Conservation (phyloP, 2,888 invertebrate species). For the Bellardia bayeri region DNA sequence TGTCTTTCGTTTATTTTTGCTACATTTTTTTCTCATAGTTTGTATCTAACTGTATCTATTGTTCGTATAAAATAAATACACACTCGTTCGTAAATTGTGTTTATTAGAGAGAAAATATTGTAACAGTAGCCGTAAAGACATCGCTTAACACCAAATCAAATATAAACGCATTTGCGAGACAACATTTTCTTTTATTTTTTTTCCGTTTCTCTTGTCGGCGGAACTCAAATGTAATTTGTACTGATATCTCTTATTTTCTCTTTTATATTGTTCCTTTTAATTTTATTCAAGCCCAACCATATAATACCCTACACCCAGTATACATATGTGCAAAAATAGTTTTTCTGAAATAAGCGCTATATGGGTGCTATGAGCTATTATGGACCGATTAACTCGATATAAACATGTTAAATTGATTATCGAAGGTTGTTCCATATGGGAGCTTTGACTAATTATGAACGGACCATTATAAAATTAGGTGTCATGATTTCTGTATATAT, state of each 20-base stretch:
- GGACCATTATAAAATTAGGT: too few species aligned
- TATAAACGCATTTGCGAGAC: constrained; percentile 44
- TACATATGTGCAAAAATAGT: too few species aligned
- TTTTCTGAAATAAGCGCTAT: too few species aligned
- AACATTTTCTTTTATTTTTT: constrained; percentile 19
- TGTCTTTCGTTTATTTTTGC: constrained; percentile 78
- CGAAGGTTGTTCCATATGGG: too few species aligned
- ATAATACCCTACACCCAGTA: too few species aligned
- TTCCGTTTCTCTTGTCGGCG: constrained; percentile 35
- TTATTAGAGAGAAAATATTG: constrained; percentile 51
- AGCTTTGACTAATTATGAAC: too few species aligned
- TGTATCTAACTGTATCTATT: constrained; percentile 1
- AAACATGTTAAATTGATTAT: too few species aligned
- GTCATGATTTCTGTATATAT: too few species aligned
- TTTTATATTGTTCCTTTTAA: constrained; percentile 33
- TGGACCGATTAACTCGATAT: too few species aligned
- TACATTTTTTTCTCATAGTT: constrained; percentile 40
- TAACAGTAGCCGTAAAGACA: constrained; percentile 37
- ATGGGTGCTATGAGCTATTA: too few species aligned
- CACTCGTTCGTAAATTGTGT: constrained; percentile 34
- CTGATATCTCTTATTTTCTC: constrained; percentile 35
- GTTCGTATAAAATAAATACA: constrained; percentile 11
- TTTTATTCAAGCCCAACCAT: constrained; percentile 3
- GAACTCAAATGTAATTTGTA: constrained; percentile 52
- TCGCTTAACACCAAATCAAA: constrained; percentile 58